A percentile compares a stretch with the other conserved stretches of the same genome.
Conservation (phyloP, 2,888 invertebrate genomes). For the Drosophila stalkeri region DNA sequence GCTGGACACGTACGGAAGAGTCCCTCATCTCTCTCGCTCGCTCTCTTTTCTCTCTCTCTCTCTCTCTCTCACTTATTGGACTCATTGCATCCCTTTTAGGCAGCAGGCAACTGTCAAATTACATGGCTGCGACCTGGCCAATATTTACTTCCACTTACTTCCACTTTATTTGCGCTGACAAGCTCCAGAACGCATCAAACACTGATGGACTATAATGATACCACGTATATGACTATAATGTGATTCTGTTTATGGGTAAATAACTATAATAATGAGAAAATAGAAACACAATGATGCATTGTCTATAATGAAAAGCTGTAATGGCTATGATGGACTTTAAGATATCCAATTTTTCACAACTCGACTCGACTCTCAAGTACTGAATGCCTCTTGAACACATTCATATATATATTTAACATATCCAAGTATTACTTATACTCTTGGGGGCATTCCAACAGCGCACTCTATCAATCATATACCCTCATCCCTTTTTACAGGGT, state of each 20-base stretch:
- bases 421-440: not conserved
- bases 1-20: constrained; percentile 37
- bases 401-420: too few species aligned
- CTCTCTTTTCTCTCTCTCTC: not conserved
- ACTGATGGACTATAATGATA: not conserved
- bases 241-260: too few species aligned
- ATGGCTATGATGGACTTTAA: too few species aligned
- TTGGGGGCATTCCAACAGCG: not conserved
- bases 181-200: constrained; percentile 7
- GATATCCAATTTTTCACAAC: not conserved
- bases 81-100: constrained; percentile 43
- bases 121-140: constrained; percentile 65
- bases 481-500: constrained; percentile 25
- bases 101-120: constrained; percentile 64
- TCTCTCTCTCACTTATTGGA: constrained; percentile 5
- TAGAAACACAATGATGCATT: too few species aligned
- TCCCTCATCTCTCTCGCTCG: constrained; percentile 1
- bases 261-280: too few species aligned
- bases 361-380: too few species aligned
- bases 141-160: constrained; percentile 67
- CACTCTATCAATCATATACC: not conserved
- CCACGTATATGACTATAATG: not conserved
- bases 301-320: too few species aligned
- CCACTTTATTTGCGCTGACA: constrained; percentile 67
- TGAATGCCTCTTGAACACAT: too few species aligned